These are phyloP conservation scores for Drosophila albomicans DNA, from an alignment of 1,140 invertebrate species.

Conservation along the genomic window DNA sequence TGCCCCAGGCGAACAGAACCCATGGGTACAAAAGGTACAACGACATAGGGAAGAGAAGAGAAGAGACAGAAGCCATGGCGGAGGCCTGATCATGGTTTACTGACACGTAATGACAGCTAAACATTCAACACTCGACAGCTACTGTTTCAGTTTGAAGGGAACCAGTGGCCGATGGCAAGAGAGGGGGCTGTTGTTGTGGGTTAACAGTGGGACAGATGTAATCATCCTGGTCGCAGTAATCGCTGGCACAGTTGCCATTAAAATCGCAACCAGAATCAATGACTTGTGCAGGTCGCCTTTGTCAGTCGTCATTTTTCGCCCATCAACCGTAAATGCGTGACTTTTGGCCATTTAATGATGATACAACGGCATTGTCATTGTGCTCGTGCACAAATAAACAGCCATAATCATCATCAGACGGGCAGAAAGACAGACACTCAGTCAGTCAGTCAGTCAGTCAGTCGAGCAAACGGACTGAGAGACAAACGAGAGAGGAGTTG, in stretches of 20 bases:
- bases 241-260: conserved; percentile 36
- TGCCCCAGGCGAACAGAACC: conserved; percentile 9
- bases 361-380: conserved; percentile 72
- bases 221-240: conserved; percentile 48
- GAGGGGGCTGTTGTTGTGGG: not conserved
- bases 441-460: conserved; percentile 1
- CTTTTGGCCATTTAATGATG: conserved; percentile 82
- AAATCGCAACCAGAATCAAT: conserved; percentile 53
- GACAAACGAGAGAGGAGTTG: conserved; percentile 9
- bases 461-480: not conserved
- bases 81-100: conserved; percentile 71
- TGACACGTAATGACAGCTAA: conserved; percentile 82
- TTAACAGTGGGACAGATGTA: conserved; percentile 25
- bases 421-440: conserved; percentile 4
- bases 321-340: conserved; percentile 77
- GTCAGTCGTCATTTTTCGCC: conserved; percentile 45
- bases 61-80: not conserved
- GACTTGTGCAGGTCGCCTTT: conserved; percentile 72
- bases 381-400: conserved; percentile 72
- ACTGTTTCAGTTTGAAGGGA: conserved; percentile 45
- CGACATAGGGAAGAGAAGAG: no score
- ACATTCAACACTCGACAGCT: conserved; percentile 68
- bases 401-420: conserved; percentile 68
- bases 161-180: not conserved
- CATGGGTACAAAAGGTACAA: not conserved